Evolutionary conservation across 2,888 invertebrate genomes (phyloP), one percentile per base, ranked within the genome.

Genomic region (Pristionchus entomophagus): DNA sequence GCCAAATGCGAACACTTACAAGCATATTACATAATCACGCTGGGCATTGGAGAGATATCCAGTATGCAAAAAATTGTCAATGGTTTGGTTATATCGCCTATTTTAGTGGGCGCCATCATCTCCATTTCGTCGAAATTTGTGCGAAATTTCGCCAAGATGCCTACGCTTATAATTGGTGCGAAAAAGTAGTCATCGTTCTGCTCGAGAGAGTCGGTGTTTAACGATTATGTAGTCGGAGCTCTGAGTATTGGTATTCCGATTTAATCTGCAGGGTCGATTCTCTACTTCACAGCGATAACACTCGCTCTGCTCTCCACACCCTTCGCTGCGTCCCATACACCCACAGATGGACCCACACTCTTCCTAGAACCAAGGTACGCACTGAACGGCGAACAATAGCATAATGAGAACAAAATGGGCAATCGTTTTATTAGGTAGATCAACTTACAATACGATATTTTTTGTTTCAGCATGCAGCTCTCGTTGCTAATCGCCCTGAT

Each of bases 21-120:
- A 22, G 65, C 65, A 22, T 69, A 38, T 38, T 69, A 69, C 65
- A 38, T 69, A 0, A 69, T 69, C 38, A 38, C 38, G 6, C 22
- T 69, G 2, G 65, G 65, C 3, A 6, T 69, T 8, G 65, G 65
- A 14, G 65, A 69, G 38, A 69, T 69, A 22, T 35, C 65, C 19
- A 69, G 65, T 69, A 22, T 5, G 38, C 38, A 0, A 29, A 2
- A 6, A 0, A n/a, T 2, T 1, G 14, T 0, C 12, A 29, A 29
- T 29, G 2, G 12, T 59, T 29, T 22, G 17, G 17, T 35, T 69
- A 17, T 12, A 6, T 19, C 29, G 3, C 14, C 29, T 14, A 3
- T 69, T 62, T 35, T 38, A 69, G 65, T 69, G 65, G 65, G 65
- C n/a, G 38, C 65, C 19, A 69, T 38, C 22, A 69, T 69, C 38